Evolutionary conservation across 2,888 invertebrate genomes (phyloP), one percentile per base, ranked within the genome.

Genomic region (Ormyrus labotus): DNA sequence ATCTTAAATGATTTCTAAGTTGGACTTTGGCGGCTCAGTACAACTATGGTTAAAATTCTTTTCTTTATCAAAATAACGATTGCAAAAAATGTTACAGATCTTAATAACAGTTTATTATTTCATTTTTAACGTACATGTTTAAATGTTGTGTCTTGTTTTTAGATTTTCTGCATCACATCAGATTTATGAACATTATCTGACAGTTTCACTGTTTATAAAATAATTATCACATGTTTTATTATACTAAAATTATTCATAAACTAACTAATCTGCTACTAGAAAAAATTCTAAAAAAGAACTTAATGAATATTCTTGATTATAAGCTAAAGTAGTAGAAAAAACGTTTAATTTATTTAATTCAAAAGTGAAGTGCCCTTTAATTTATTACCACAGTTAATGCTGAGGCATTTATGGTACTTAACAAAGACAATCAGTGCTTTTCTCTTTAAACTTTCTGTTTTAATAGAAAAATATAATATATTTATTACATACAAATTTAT

Each of bases 401-500:
- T 69, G 51, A 69, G 63, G 58, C 73, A 73, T 67, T 73, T 48
- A 69, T 75, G 74, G 81, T 78, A 75, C 58, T 53, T 11, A 19
- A 77, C 50, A 19, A 47, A 70, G 50, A 53, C 13, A 78, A 61
- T 81, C 78, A 58, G 74, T 70, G 65, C 55, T 80, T 76, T 65
- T 72, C 53, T 72, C 10, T 65, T 34, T 69, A 58, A 64, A 5
- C 67, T 61, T 70, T 63, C 19, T 19, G 9, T 78, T 61, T 80
- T 69, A 51, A 75, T 83, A 84, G 72, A 85, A 85, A 84, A 84
- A 84, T 84, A 84, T 82, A 84, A 76, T 82, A 81, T 79, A 19
- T 81, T 63, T 80, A 60, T 78, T 76, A 79, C 69, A 51, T 81
- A 72, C 57, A 81, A 71, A 75, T 80, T 86, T 73, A 96, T 91